Evolutionary conservation across 2,113 vertebrate genomes (phyloP).

Genomic region (Mesitornis unicolor): DNA sequence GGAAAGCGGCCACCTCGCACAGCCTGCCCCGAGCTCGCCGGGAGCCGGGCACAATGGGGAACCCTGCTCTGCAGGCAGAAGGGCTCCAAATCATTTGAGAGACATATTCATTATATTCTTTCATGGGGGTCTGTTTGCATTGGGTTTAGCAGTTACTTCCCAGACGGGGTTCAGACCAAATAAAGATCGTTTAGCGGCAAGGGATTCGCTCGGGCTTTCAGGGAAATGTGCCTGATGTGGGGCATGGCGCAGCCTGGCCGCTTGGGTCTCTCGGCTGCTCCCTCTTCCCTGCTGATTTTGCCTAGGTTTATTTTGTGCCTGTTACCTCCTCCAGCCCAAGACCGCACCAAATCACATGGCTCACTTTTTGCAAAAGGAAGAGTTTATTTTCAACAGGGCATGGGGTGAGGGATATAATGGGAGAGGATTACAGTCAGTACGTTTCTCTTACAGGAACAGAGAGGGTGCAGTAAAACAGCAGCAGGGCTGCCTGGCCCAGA

Average conservation of each 20-base stretch:
- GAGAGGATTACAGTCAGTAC: neutral
- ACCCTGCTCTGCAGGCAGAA: constrained; percentile 49
- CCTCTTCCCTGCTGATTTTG: neutral
- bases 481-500: neutral
- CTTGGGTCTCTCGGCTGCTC: neutral
- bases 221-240: constrained; percentile 31
- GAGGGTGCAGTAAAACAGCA: neutral
- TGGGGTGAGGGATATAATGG: neutral
- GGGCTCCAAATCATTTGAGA: constrained; percentile 51
- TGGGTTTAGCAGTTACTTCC: constrained; percentile 59
- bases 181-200: constrained; percentile 28
- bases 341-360: constrained; percentile 21
- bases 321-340: neutral
- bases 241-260: neutral
- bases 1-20: constrained; percentile 51
- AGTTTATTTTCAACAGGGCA: constrained; percentile 50
- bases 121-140: constrained; percentile 57
- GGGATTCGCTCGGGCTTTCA: constrained; percentile 24
- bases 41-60: constrained; percentile 28
- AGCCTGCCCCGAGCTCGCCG: constrained; percentile 22
- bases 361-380: constrained; percentile 25
- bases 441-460: constrained; percentile 17
- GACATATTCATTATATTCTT: constrained; percentile 62
- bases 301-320: neutral
- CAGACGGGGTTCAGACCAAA: constrained; percentile 55